phyloP scores from a whole-genome alignment of 2,797 vertebrate species.

The Ambastaia sidthimunki region DNA sequence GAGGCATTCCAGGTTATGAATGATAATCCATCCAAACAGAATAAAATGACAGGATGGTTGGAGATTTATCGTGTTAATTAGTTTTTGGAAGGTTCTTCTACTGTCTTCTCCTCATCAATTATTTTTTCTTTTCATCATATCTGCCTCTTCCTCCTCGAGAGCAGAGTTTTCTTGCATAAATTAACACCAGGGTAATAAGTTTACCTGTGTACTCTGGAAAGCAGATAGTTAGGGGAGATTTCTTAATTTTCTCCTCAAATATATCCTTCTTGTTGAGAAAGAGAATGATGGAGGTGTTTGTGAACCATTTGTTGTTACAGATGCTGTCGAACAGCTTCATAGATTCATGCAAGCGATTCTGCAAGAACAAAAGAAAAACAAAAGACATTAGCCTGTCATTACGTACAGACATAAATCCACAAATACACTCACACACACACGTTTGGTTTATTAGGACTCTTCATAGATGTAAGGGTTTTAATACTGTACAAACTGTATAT shows the following conservation, averaged over 20 bases:
- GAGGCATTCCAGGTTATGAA: conserved; percentile 25
- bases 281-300: conserved; percentile 86
- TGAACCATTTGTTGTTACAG: conserved; percentile 93
- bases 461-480: too few relatives aligned
- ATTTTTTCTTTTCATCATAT: not conserved
- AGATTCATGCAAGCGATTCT: conserved; percentile 89
- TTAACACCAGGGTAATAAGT: conserved; percentile 20
- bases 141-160: conserved; percentile 2
- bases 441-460: too few relatives aligned
- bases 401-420: not conserved
- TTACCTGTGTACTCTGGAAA: conserved; percentile 88
- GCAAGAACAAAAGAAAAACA: conserved; percentile 71
- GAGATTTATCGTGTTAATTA: conserved; percentile 21
- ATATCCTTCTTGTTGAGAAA: conserved; percentile 92
- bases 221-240: conserved; percentile 85
- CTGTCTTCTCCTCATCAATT: not conserved
- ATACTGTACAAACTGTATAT: too few relatives aligned
- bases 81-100: conserved; percentile 5
- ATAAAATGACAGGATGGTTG: conserved; percentile 6
- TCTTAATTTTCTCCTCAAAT: conserved; percentile 87
- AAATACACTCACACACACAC: not conserved
- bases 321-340: conserved; percentile 90
- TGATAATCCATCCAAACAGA: conserved; percentile 1
- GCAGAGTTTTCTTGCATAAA: not conserved
- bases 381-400: conserved; percentile 41